Evolutionary conservation across 1,140 invertebrate genomes (phyloP).

Genomic region (Pomacea maculata): DNA sequence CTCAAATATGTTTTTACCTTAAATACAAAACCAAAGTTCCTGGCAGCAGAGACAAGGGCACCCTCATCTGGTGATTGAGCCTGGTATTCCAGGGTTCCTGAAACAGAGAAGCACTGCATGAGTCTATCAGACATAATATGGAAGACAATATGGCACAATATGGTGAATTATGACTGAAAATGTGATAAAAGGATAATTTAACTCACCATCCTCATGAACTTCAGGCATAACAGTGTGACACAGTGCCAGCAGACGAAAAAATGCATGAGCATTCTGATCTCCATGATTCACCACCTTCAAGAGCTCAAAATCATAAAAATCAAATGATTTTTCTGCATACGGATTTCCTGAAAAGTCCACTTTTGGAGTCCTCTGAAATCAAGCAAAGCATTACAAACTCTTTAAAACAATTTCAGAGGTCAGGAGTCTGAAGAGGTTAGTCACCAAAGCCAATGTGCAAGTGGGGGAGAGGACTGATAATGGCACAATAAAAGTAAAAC

Average conservation of each 20-base stretch:
- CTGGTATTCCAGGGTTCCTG: slow-evolving; percentile 53
- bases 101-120: background rate
- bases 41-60: slow-evolving; percentile 93
- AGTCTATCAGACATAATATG: too few species aligned
- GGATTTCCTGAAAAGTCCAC: slow-evolving; percentile 95
- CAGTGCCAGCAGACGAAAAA: slow-evolving; percentile 88
- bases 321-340: slow-evolving; percentile 90
- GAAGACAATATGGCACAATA: too few species aligned
- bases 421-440: too few species aligned
- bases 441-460: too few species aligned
- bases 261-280: slow-evolving; percentile 80
- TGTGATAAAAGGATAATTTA: too few species aligned
- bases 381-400: slow-evolving; percentile 10
- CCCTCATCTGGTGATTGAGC: slow-evolving; percentile 98
- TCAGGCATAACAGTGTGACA: slow-evolving; percentile 99
- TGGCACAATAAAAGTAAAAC: too few species aligned
- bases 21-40: slow-evolving; percentile 97
- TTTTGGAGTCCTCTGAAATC: slow-evolving; percentile 75
- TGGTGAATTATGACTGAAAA: too few species aligned
- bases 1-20: slow-evolving; percentile 70
- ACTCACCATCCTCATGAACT: slow-evolving; percentile 66
- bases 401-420: too few species aligned
- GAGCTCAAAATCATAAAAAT: slow-evolving; percentile 90
- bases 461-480: too few species aligned
- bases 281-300: slow-evolving; percentile 81